Percentiles rank a stretch among this genome's conserved stretches.
phyloP scores from a whole-genome alignment of 2,888 invertebrate genomes.

The Polydrusus cervinus region DNA sequence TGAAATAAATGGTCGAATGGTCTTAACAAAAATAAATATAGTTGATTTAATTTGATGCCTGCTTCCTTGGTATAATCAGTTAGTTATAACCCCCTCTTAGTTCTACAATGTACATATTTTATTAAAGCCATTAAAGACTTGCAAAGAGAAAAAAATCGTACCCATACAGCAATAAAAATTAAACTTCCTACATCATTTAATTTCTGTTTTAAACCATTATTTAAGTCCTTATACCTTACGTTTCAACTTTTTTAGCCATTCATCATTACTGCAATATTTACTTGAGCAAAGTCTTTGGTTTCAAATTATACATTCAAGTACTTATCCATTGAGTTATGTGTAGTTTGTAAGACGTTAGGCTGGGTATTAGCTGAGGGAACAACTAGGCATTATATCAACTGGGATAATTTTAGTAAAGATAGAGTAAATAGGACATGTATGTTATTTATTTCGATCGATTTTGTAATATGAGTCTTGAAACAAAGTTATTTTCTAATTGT shows the following conservation, averaged over 20 bases:
- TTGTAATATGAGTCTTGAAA: conserved; percentile 11
- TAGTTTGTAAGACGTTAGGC: conserved; percentile 24
- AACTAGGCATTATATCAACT: conserved; percentile 39
- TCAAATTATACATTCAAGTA: conserved; percentile 42
- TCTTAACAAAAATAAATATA: too few species aligned
- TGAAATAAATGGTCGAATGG: too few species aligned
- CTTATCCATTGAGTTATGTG: conserved; percentile 38
- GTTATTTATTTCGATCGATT: conserved; percentile 30
- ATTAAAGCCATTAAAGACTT: neutral
- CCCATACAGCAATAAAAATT: conserved; percentile 3
- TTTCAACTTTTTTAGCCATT: conserved; percentile 22
- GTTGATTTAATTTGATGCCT: too few species aligned
- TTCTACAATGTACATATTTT: neutral
- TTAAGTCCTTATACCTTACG: conserved; percentile 25
- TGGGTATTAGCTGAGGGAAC: conserved; percentile 27
- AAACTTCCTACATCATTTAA: conserved; percentile 16
- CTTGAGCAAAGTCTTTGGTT: conserved; percentile 39
- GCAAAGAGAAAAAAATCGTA: neutral
- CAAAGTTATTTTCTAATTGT: conserved; percentile 13
- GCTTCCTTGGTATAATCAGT: neutral
- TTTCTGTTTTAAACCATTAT: conserved; percentile 10
- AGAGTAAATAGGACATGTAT: conserved; percentile 28
- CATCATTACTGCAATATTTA: conserved; percentile 42
- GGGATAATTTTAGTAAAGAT: conserved; percentile 34
- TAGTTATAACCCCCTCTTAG: neutral